Base-by-base conservation (phyloP, 2,888 invertebrate genomes). In the Microctonus brassicae region DNA sequence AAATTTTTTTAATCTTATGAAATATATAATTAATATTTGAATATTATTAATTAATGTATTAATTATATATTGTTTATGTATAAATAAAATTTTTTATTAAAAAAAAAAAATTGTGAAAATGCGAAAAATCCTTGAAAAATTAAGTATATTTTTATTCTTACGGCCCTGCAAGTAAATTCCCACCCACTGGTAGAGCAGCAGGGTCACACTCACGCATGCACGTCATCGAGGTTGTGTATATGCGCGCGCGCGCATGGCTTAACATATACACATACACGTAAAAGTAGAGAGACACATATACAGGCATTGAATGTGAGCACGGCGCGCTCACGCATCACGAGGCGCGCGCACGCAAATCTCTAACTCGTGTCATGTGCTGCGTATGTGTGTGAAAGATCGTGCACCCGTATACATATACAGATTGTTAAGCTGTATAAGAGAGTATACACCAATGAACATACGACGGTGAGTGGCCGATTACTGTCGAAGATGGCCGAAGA, bases 141-240 rank as follows among this genome's bases (percentile, higher is more conserved):
- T 10, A 62, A 55, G 47, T 55, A 26, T 62, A 24, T 67, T 13
- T 17, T 33, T 63, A 20, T 68, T 66, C 57, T 39, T 68, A 72
- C 71, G 67, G 55, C 71, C 71, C 71, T 72, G 71, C 22, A 7
- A 34, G 39, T 71, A 34, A 36, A 72, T 63, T 67, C 67, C 67
- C 71, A 67, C 67, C 71, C 71, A 66, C 66, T 36, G 34, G 47
- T 53, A 34, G 47, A 64, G 53, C 69, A 29, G 62, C 68, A 73
- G 69, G 75, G 74, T 73, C 69, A 68, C 68, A 73, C 74, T 72
- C 74, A 74, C 77, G 75, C 70, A 73, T 74, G 69, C 73, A 68
- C 71, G 70, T 69, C n/a, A 42, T 52, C 47, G 61, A 60, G 69
- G 47, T 42, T 62, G 69, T 68, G 24, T 68, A 1, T 60, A 42